phyloP scores from a whole-genome alignment of 2,113 vertebrate species.

The Copsychus sechellarum region DNA sequence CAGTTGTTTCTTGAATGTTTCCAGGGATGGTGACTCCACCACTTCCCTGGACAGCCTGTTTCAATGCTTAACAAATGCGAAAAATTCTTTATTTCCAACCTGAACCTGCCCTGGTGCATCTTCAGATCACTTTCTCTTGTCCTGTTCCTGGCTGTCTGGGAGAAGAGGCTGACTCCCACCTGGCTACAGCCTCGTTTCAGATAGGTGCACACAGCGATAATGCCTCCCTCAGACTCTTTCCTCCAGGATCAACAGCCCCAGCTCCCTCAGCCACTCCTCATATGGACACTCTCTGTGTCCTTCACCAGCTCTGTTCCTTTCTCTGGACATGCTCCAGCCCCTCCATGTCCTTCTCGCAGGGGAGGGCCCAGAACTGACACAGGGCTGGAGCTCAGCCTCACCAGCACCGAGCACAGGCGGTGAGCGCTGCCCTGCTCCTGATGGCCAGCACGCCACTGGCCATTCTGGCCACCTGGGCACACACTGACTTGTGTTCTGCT shows the following conservation, averaged over 20 bases:
- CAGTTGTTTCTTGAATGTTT: background rate
- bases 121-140: background rate
- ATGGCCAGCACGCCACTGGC: background rate
- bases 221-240: background rate
- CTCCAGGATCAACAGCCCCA: background rate
- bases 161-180: accelerated
- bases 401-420: background rate
- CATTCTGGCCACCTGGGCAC: background rate
- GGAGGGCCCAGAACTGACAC: background rate
- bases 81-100: background rate
- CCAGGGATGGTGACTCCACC: background rate
- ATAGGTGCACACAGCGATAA: background rate
- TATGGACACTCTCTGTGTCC: accelerated
- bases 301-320: background rate
- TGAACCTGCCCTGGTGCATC: background rate
- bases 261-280: background rate
- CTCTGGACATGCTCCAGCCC: background rate
- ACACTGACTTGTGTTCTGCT: accelerated
- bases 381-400: background rate
- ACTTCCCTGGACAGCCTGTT: background rate
- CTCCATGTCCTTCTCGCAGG: background rate
- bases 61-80: background rate
- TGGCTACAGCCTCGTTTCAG: background rate
- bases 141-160: background rate
- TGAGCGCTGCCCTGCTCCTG: background rate